phyloP scores from a whole-genome alignment of 1,140 invertebrate species.

The Periplaneta americana region DNA sequence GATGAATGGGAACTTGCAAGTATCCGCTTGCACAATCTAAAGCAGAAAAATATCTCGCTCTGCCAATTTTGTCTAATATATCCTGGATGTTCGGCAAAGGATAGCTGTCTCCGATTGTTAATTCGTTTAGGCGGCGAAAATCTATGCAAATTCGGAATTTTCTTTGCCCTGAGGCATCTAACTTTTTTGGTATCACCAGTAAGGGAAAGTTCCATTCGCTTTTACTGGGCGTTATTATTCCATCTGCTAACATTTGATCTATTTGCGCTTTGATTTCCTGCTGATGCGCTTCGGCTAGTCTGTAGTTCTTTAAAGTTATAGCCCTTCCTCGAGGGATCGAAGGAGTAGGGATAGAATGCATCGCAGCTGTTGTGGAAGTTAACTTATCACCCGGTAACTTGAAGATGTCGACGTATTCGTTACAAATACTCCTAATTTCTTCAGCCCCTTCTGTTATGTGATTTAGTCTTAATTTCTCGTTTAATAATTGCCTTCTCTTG shows the following conservation, averaged over 20 bases:
- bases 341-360: background rate
- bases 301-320: too few relatives aligned
- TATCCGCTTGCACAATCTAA: background rate
- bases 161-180: too few relatives aligned
- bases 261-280: background rate
- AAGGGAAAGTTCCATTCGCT: slow-evolving; percentile 9
- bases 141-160: too few relatives aligned
- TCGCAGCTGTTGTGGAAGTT: too few relatives aligned
- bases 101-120: background rate
- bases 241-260: background rate
- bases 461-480: background rate
- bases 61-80: too few relatives aligned
- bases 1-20: too few relatives aligned
- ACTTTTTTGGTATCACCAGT: too few relatives aligned
- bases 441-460: background rate
- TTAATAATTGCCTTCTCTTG: background rate
- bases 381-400: slow-evolving; percentile 3
- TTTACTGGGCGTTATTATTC: background rate
- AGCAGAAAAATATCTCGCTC: background rate
- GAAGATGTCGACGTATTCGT: background rate
- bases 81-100: background rate
- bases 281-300: background rate
- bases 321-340: background rate
- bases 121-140: background rate
- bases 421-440: background rate